Conservation (phyloP, 2,113 vertebrate species). For the Prionailurus bengalensis region DNA sequence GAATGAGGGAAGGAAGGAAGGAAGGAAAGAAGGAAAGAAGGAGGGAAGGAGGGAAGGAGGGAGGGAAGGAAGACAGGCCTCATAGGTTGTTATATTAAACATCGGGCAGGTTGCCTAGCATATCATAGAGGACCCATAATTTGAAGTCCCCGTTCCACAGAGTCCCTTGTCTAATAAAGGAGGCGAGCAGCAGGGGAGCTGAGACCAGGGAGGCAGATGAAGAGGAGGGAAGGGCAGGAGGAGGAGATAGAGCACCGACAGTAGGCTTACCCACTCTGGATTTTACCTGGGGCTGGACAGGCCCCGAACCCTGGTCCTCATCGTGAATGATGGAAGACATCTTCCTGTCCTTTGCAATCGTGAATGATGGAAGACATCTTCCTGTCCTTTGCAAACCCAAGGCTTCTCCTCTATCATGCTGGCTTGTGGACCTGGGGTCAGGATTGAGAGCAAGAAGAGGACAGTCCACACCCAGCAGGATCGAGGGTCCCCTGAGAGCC, state of each 20-base stretch:
- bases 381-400: neutral
- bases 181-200: neutral
- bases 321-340: neutral
- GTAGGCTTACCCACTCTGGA: too few relatives aligned
- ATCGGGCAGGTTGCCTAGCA: neutral
- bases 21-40: accelerated
- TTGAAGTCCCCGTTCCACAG: neutral
- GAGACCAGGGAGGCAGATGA: neutral
- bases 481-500: neutral
- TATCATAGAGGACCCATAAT: neutral
- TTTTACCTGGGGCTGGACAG: too few relatives aligned
- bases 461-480: neutral
- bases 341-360: neutral
- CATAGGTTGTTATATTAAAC: too few relatives aligned
- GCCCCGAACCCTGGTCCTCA: neutral
- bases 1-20: too few relatives aligned
- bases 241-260: too few relatives aligned
- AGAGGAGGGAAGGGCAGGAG: neutral
- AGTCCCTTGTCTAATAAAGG: neutral
- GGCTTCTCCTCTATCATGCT: too few relatives aligned
- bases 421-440: neutral
- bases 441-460: neutral
- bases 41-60: accelerated
- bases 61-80: too few relatives aligned
- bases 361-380: neutral